Evolutionary conservation across 30 jellyfish, hydroid and myxozoan genomes (phyloP).

Genomic region (Morbakka virulenta): DNA sequence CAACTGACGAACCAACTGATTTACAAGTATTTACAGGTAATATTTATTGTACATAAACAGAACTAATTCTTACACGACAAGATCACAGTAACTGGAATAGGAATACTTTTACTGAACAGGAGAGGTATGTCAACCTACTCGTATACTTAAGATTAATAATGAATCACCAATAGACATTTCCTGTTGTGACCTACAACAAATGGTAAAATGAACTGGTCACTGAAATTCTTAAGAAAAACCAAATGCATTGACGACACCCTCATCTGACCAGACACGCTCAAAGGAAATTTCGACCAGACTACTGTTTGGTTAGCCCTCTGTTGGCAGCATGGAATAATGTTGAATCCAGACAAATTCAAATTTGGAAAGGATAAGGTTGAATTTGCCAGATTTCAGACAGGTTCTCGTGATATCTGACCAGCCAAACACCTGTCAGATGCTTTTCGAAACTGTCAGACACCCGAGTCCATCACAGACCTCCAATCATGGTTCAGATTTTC

Average conservation of each 20-base stretch:
- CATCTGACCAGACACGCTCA: conserved; percentile 12
- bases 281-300: conserved; percentile 36
- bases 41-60: too few species aligned
- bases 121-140: too few species aligned
- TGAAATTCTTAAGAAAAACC: conserved; percentile 1
- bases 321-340: conserved; percentile 24
- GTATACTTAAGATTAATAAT: too few species aligned
- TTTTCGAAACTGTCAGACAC: conserved; percentile 30
- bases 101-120: conserved; percentile 41
- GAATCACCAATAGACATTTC: too few species aligned
- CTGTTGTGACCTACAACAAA: conserved; percentile 7
- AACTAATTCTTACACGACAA: too few species aligned
- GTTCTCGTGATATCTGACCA: conserved; percentile 34
- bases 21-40: too few species aligned
- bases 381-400: conserved; percentile 59
- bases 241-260: conserved; percentile 55
- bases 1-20: too few species aligned
- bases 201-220: conserved; percentile 26
- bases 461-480: conserved; percentile 38
- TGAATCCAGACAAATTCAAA: conserved; percentile 19
- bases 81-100: too few species aligned
- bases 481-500: conserved; percentile 60
- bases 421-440: conserved; percentile 1
- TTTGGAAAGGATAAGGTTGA: conserved; percentile 44
- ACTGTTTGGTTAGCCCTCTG: conserved; percentile 22